Conservation (phyloP, 2,888 invertebrate genomes). For the Lapara coniferarum region DNA sequence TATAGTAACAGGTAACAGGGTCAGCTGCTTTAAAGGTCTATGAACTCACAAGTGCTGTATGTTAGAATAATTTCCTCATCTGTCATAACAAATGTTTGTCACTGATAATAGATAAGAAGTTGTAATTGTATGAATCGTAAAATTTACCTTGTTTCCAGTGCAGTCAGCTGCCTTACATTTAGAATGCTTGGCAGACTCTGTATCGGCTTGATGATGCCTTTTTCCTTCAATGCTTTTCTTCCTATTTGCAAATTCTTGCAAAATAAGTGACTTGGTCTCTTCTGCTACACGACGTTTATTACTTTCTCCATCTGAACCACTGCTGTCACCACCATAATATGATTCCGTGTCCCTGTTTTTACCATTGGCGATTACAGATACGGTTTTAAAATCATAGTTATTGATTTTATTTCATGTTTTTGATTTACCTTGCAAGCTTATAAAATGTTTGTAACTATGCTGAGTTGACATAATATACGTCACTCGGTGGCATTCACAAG, state of each 20-base stretch:
- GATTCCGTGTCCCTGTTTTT: constrained; percentile 71
- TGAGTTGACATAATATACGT: too few relatives aligned
- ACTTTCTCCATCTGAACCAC: constrained; percentile 68
- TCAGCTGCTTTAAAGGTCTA: too few relatives aligned
- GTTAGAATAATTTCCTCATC: neutral
- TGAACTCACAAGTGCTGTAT: too few relatives aligned
- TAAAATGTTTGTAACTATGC: too few relatives aligned
- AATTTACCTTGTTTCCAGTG: constrained; percentile 87
- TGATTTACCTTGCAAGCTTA: too few relatives aligned
- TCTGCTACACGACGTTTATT: constrained; percentile 79
- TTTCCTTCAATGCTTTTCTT: constrained; percentile 71
- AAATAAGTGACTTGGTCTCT: constrained; percentile 87
- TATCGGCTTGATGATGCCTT: constrained; percentile 69
- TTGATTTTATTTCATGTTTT: too few relatives aligned
- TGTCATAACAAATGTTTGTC: neutral
- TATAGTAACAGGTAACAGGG: too few relatives aligned
- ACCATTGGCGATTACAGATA: neutral
- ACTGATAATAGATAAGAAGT: neutral
- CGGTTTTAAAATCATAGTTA: too few relatives aligned
- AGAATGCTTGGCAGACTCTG: constrained; percentile 84
- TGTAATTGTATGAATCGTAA: neutral
- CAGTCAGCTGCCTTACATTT: constrained; percentile 89
- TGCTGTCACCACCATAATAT: constrained; percentile 71
- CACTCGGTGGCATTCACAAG: too few relatives aligned
- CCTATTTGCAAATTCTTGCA: constrained; percentile 90